phyloP scores from a whole-genome alignment of 1,140 invertebrate species.

The Aricia agestis region DNA sequence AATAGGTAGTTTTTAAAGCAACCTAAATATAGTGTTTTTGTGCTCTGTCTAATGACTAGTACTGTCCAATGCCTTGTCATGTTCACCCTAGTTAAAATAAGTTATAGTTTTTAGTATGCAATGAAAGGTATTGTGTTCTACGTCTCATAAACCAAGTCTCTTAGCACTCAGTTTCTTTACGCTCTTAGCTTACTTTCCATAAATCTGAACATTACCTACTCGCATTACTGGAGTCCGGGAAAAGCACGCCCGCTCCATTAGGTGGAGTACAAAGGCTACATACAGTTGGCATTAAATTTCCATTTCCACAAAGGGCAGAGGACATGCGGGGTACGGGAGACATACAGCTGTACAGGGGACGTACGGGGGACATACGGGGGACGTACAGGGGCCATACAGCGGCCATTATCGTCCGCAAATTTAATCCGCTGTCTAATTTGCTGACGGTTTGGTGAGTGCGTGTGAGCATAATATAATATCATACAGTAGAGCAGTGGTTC shows the following conservation, averaged over 20 bases:
- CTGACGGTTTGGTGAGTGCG: not conserved
- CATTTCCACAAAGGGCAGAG: constrained; percentile 1
- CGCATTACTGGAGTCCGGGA: not conserved
- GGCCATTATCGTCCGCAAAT: constrained; percentile 8
- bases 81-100: too few relatives aligned
- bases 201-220: not conserved
- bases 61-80: too few relatives aligned
- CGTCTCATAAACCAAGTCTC: too few relatives aligned
- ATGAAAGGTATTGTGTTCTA: too few relatives aligned
- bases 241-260: not conserved
- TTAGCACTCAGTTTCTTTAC: too few relatives aligned
- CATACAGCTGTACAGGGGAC: not conserved
- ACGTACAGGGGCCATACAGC: too few relatives aligned
- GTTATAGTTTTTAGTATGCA: too few relatives aligned
- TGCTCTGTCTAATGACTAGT: too few relatives aligned
- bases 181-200: not conserved
- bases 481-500: too few relatives aligned
- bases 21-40: too few relatives aligned
- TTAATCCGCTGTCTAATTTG: constrained; percentile 1
- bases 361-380: not conserved
- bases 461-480: not conserved
- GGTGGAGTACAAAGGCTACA: not conserved
- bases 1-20: too few relatives aligned
- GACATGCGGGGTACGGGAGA: not conserved
- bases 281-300: constrained; percentile 1